Base-by-base conservation (phyloP, 1,140 invertebrate species). In the Leptinotarsa lineolata region DNA sequence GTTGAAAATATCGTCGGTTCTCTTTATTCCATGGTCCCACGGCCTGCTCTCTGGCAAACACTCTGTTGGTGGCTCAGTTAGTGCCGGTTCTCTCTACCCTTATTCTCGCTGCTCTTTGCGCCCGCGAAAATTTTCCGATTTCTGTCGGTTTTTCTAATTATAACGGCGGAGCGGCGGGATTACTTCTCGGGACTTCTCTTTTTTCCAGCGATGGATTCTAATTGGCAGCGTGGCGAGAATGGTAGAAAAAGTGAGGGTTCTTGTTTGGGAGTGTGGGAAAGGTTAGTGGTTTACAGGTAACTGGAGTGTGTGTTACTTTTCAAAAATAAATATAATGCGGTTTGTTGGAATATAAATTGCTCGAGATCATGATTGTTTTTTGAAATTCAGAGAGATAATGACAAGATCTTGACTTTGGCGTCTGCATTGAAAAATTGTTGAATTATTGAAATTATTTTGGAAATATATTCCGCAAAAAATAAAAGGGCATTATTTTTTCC, bases 11-110 rank as follows among this genome's bases (percentile, higher is more conserved):
- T 45, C 54, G 63, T 68, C 69, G 68, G 68, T 65, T 69, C 67
- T 70, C 67, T 48, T 74, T 60, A 20, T 64, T 11, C 72, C 24
- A 59, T 11, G 13, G 18, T 64, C 4, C 68, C 65, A 59, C 13
- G 18, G 18, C 65, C 66, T 30, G 44, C 45, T 20, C 48, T 64
- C 20, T 22, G 24, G 22, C 24, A 45, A 58, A 61, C 72, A 54
- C 61, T 60, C 24, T 20, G 67, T 67, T 18, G 48, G 48, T 59
- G 63, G 21, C 68, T 74, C 73, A 71, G 73, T 74, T 74, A 59
- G 48, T 54, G 48, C 48, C 48, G 16, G 15, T 54, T 54, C n/a
- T 54, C 2, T 39, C 2, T 39, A 39, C 30, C 1, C 2, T 64
- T 39, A 54, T 68, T 69, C 22, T 58, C 69, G 70, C 24, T 60